Base-by-base conservation (phyloP, 2,113 vertebrate genomes). In the Sinocyclocheilus maitianheensis region DNA sequence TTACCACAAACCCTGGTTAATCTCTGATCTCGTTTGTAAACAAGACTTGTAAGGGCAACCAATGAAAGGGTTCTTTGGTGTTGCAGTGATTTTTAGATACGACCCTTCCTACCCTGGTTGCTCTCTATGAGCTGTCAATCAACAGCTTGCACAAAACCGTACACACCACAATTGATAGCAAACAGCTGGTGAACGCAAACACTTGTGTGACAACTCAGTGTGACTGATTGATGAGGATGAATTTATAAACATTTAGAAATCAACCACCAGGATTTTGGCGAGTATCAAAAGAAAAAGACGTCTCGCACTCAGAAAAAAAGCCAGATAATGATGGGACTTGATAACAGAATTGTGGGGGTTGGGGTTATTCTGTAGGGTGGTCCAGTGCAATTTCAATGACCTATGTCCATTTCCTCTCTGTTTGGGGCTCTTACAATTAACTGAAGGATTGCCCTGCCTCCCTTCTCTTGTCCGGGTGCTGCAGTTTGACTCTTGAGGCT, bases 61-160 rank as follows among this genome's bases (percentile, higher is more conserved):
- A 88, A 84, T 87, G 84, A 85, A 71, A 88, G 55, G 7, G 46
- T 75, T 83, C 71, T 60, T 86, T 63, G 86, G 77, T 88, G 37
- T 85, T 46, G 0, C 58, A 22, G 11, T 20, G 69, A 51, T 84
- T 76, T 83, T 43, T 76, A 60, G 46, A n/a, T 77, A 81, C 81
- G 69, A 13, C 65, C 77, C 62, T 72, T 43, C 62, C 85, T 88
- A 81, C 67, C 46, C 26, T 24, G 11, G 76, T 86, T 79, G 84
- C 81, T 81, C 51, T 78, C 77, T 71, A 30, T 37, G 83, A 87
- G 85, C 24, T 60, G 67, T 83, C 81, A 84, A 30, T 76, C 86
- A 84, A 26, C n/a, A 60, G 13, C n/a, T 3, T 55, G 43, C 8
- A 43, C 63, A 18, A 26, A 77, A 76, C 78, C 76, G 60, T 30